A percentile compares a stretch with the other conserved stretches of the same genome.
Evolutionary conservation across 1,140 invertebrate genomes (phyloP).

Genomic region (Camponotus pennsylvanicus): DNA sequence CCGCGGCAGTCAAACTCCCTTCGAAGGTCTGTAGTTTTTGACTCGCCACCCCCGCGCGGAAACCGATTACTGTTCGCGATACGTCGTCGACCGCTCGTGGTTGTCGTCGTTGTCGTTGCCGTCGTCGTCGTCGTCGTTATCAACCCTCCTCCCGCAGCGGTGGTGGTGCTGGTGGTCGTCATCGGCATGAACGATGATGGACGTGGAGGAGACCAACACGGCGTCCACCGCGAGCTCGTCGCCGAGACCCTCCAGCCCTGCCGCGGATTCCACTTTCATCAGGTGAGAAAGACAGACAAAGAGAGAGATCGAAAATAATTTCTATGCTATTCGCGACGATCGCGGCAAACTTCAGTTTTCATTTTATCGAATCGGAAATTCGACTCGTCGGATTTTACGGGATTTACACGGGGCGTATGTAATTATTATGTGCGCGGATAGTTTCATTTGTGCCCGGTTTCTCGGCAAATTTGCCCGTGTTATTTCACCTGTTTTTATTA

Average conservation of each 20-base stretch:
- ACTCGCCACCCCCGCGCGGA: neutral
- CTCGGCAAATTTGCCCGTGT: neutral
- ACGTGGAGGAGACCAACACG: slow-evolving; percentile 84
- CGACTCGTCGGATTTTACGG: neutral
- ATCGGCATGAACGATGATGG: slow-evolving; percentile 85
- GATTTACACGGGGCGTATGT: neutral
- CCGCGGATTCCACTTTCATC: slow-evolving; percentile 84
- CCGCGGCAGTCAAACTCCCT: slow-evolving; percentile 42
- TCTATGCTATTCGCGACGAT: neutral
- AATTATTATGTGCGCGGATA: neutral
- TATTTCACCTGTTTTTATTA: neutral
- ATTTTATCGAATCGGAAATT: neutral
- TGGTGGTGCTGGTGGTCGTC: slow-evolving; percentile 51
- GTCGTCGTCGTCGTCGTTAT: slow-evolving; percentile 55
- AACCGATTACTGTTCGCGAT: slow-evolving; percentile 26
- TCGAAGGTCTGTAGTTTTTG: slow-evolving; percentile 64
- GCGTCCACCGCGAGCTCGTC: slow-evolving; percentile 84
- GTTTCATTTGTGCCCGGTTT: neutral
- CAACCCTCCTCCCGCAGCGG: slow-evolving; percentile 40
- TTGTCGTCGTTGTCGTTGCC: slow-evolving; percentile 24
- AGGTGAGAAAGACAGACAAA: slow-evolving; percentile 74
- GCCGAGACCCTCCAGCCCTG: slow-evolving; percentile 83
- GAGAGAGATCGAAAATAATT: neutral
- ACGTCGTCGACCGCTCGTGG: slow-evolving; percentile 36
- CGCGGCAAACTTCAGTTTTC: neutral